These are phyloP conservation scores for Nannoperca obscura DNA, from an alignment of 2,797 vertebrate genomes.

Conservation along the genomic window DNA sequence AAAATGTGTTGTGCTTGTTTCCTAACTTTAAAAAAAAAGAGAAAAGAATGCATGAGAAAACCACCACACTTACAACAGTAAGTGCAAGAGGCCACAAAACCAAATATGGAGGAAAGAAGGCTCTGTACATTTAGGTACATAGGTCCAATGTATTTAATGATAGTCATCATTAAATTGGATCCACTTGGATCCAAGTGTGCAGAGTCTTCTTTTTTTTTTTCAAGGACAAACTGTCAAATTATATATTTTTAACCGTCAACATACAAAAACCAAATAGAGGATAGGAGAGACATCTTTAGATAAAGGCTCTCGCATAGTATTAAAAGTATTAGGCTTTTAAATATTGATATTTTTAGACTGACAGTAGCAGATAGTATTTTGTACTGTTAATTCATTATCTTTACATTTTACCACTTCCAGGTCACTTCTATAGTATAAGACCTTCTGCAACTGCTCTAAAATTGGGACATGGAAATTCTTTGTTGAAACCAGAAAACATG, in stretches of 20 bases:
- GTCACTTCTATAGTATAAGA: background rate
- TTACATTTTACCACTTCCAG: background rate
- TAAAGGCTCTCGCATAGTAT: background rate
- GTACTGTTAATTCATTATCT: background rate
- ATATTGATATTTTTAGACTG: background rate
- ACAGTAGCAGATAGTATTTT: background rate
- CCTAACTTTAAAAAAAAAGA: background rate
- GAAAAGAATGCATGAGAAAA: background rate
- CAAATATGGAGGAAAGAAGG: background rate
- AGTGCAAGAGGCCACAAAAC: background rate
- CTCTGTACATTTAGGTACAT: background rate
- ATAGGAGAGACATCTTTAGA: background rate
- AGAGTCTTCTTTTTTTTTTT: background rate
- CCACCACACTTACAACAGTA: background rate
- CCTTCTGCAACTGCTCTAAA: background rate
- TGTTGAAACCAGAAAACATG: background rate
- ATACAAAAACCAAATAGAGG: background rate
- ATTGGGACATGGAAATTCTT: background rate
- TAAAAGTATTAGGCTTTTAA: background rate
- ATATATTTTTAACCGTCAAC: background rate
- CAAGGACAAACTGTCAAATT: background rate
- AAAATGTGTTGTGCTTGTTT: slow-evolving; percentile 14
- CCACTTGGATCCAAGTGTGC: background rate
- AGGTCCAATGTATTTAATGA: background rate
- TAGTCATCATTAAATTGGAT: background rate